phyloP scores from a whole-genome alignment of 2,888 invertebrate genomes.

The Phaedon cochleariae region DNA sequence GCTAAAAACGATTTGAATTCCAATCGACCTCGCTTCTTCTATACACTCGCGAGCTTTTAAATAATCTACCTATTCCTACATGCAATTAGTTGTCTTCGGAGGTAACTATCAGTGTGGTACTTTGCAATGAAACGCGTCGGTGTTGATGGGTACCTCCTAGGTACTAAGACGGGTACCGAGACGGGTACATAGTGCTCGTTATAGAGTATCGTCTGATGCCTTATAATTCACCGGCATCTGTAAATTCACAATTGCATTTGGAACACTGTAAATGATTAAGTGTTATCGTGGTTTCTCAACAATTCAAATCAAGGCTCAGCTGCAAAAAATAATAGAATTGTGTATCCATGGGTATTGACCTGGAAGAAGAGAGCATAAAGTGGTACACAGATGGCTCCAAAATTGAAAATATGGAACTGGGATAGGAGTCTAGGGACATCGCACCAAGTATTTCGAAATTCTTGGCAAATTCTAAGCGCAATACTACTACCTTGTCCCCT shows the following conservation, averaged over 20 bases:
- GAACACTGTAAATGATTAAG: no score
- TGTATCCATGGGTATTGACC: no score
- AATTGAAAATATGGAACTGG: no score
- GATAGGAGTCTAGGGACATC: no score
- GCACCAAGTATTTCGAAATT: no score
- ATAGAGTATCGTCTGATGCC: not conserved
- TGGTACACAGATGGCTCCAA: no score
- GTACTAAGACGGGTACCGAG: not conserved
- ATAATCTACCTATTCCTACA: conserved; percentile 8
- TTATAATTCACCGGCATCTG: not conserved
- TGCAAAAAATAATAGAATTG: no score
- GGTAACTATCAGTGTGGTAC: conserved; percentile 8
- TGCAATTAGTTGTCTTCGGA: conserved; percentile 21
- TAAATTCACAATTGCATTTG: not conserved
- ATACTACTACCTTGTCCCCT: not conserved
- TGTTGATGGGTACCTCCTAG: conserved; percentile 20
- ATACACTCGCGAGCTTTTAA: not conserved
- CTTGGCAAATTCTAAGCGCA: no score
- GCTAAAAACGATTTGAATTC: no score
- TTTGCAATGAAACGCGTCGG: conserved; percentile 17
- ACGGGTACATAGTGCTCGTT: not conserved
- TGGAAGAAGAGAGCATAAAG: no score
- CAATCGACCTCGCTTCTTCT: not conserved
- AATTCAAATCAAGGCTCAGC: no score
- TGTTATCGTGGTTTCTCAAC: no score